Base-by-base conservation (phyloP, 1,140 invertebrate genomes). In the Drosophila aff. region DNA sequence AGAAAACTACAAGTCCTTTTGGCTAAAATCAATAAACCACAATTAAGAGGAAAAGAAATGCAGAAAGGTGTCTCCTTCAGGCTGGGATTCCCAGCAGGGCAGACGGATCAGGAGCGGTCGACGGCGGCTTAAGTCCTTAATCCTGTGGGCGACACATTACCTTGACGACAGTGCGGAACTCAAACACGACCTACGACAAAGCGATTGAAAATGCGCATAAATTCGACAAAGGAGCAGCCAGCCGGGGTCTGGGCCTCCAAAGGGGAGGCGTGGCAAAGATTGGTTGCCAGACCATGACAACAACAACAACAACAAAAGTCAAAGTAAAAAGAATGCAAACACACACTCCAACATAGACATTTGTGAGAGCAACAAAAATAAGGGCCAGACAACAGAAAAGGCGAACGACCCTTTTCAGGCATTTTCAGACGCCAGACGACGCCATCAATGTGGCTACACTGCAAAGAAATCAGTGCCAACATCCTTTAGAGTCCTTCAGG, bases 181-280 rank as follows among this genome's bases (percentile, higher is more conserved):
- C 81, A 91, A 85, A 87, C 89, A 76, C 89, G 90, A 91, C 89
- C 89, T 91, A 91, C 81, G 89, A 89, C 89, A 91, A 91, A 83
- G 75, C 89, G 72, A 87, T 91, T 83, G 89, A 76, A 86, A 91
- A 91, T 91, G 84, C 84, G 84, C 84, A 87, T 89, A 89, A 87
- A 87, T 87, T 87, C 80, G 76, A 82, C 77, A 81, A 63, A 69
- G 60, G 71, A 62, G 52, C 40, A 60, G 69, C 55, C 69, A 72
- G 66, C 18, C 9, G 31, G n/a, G 31, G 15, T 36, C 33, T 36
- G 33, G 11, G 33, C 33, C 33, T 36, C 33, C 33, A 36, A 36
- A 13, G 58, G 52, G 57, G 62, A 57, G 53, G 66, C 38, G 68
- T 66, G 40, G 61, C 47, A 41, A 41, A 76, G 55, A 63, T 72